phyloP scores from a whole-genome alignment of 2,888 invertebrate species.

The Ichneumoninae sp. region DNA sequence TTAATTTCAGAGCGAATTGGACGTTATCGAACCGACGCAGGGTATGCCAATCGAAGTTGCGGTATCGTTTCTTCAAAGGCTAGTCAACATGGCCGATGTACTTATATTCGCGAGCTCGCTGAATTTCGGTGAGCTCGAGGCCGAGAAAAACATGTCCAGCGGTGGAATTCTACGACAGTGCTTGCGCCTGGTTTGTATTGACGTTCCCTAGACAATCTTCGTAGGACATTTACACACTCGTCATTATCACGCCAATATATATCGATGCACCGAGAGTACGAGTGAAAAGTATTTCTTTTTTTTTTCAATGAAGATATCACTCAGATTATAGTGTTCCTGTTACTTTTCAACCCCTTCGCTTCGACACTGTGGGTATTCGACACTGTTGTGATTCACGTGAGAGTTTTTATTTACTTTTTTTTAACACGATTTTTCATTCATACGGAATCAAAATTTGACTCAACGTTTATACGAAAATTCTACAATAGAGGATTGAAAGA shows the following conservation, averaged over 20 bases:
- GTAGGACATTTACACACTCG: constrained; percentile 56
- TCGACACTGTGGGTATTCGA: background rate
- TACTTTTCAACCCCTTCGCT: constrained; percentile 33
- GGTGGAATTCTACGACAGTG: constrained; percentile 99
- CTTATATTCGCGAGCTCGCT: constrained; percentile 98
- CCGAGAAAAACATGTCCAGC: constrained; percentile 99
- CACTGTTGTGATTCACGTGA: background rate
- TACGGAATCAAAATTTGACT: background rate
- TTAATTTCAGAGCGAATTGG: constrained; percentile 94
- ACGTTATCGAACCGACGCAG: constrained; percentile 99
- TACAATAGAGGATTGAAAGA: background rate
- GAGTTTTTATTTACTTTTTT: background rate
- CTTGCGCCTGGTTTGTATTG: constrained; percentile 92
- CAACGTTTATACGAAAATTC: background rate
- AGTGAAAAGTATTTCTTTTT: constrained; percentile 40
- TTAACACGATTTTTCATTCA: background rate
- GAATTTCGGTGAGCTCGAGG: constrained; percentile 98
- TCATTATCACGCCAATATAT: constrained; percentile 58
- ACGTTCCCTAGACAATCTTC: constrained; percentile 24
- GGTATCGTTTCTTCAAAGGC: constrained; percentile 98
- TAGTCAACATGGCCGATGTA: constrained; percentile 99
- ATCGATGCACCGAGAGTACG: constrained; percentile 58
- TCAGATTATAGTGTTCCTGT: constrained; percentile 34
- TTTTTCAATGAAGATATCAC: constrained; percentile 32
- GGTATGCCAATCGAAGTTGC: constrained; percentile 99